Evolutionary conservation across 2,888 invertebrate genomes (phyloP).

Genomic region (Reticulitermes lucifugus): DNA sequence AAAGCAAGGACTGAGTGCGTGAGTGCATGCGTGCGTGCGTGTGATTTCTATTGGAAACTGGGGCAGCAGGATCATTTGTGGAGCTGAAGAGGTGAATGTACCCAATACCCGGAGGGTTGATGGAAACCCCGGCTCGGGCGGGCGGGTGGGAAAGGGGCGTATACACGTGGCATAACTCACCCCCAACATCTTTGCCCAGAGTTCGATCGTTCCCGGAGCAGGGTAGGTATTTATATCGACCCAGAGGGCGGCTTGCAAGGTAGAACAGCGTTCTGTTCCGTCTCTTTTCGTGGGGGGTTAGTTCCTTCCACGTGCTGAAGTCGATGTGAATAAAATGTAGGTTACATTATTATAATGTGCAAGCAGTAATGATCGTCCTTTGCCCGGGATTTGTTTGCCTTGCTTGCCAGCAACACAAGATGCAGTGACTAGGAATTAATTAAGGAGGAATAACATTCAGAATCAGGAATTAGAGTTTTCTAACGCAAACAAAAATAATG

Average conservation of each 20-base stretch:
- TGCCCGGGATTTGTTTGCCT: too few relatives aligned
- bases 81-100: slow-evolving; percentile 2
- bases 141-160: neutral
- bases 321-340: neutral
- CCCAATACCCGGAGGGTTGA: slow-evolving; percentile 10
- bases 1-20: neutral
- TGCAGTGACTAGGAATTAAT: too few relatives aligned
- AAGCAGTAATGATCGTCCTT: too few relatives aligned
- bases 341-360: too few relatives aligned
- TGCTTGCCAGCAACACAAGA: too few relatives aligned
- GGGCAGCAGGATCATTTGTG: neutral
- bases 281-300: neutral
- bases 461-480: too few relatives aligned
- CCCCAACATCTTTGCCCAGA: slow-evolving; percentile 25
- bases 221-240: slow-evolving; percentile 27
- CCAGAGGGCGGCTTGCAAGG: slow-evolving; percentile 9
- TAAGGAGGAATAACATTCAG: too few relatives aligned
- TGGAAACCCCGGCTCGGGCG: neutral
- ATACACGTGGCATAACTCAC: slow-evolving; percentile 28
- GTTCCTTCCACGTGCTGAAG: slow-evolving; percentile 9
- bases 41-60: neutral
- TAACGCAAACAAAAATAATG: too few relatives aligned
- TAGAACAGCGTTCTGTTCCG: neutral
- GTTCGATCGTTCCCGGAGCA: slow-evolving; percentile 20
- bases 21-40: too few relatives aligned